Conservation (phyloP, 2,113 vertebrate species). For the Cyanoderma ruficeps region DNA sequence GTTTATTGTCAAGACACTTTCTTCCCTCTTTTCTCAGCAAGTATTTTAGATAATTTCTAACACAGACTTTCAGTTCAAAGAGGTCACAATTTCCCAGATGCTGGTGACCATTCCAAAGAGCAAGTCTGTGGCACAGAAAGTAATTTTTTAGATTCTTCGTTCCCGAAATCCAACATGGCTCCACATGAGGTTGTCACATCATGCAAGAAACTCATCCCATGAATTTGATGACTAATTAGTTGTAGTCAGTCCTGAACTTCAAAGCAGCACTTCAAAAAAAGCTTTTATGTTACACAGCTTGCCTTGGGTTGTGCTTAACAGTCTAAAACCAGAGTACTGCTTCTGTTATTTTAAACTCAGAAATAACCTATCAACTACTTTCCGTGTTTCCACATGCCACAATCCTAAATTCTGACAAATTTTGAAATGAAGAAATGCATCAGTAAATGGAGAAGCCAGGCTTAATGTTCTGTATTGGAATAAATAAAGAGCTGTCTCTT, state of each 20-base stretch:
- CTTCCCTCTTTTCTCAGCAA: neutral
- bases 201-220: neutral
- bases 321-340: neutral
- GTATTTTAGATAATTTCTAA: neutral
- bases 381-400: neutral
- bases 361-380: neutral
- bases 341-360: neutral
- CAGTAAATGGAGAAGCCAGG: neutral
- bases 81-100: neutral
- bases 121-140: neutral
- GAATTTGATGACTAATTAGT: neutral
- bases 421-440: neutral
- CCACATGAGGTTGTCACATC: neutral
- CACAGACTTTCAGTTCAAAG: neutral
- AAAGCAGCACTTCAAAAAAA: neutral
- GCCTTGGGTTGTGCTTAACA: neutral
- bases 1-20: neutral
- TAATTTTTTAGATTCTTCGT: neutral
- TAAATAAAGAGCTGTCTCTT: neutral
- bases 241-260: neutral
- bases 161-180: neutral
- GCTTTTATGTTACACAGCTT: neutral
- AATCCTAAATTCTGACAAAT: neutral
- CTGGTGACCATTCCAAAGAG: neutral
- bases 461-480: neutral